Conservation (phyloP, 1,140 invertebrate genomes). For the Dermatophagoides farinae region DNA sequence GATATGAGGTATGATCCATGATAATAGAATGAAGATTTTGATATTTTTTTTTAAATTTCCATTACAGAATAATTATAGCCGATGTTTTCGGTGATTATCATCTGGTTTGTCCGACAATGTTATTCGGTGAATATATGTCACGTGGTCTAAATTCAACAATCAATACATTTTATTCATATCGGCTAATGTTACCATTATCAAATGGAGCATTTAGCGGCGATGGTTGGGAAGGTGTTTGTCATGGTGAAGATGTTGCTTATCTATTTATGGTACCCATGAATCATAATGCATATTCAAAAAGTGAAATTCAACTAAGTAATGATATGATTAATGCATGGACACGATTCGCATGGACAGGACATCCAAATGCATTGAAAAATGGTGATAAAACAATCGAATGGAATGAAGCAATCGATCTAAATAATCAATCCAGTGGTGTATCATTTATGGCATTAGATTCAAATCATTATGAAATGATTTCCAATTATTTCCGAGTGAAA, state of each 20-base stretch:
- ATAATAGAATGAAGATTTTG: not conserved
- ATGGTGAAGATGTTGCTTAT: too few species aligned
- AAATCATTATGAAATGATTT: too few species aligned
- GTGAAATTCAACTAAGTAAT: conserved; percentile 20
- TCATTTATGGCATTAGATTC: too few species aligned
- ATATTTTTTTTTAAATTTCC: not conserved
- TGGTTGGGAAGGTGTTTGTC: conserved; percentile 15
- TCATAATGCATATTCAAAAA: conserved; percentile 22
- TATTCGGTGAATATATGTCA: not conserved
- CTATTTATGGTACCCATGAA: conserved; percentile 15
- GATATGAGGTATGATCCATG: not conserved
- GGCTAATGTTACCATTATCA: conserved; percentile 1
- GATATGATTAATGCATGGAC: conserved; percentile 29
- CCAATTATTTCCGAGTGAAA: too few species aligned
- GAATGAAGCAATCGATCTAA: too few species aligned
- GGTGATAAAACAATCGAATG: too few species aligned
- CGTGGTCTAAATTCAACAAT: not conserved
- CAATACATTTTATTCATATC: not conserved
- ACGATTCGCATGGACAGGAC: conserved; percentile 28
- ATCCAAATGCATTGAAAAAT: not conserved
- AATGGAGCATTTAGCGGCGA: conserved; percentile 32
- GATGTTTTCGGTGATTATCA: not conserved
- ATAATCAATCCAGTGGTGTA: too few species aligned
- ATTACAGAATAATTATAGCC: not conserved
- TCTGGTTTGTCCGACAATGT: not conserved